Conservation (phyloP, 2,888 invertebrate genomes). For the Orchesella flavescens region DNA sequence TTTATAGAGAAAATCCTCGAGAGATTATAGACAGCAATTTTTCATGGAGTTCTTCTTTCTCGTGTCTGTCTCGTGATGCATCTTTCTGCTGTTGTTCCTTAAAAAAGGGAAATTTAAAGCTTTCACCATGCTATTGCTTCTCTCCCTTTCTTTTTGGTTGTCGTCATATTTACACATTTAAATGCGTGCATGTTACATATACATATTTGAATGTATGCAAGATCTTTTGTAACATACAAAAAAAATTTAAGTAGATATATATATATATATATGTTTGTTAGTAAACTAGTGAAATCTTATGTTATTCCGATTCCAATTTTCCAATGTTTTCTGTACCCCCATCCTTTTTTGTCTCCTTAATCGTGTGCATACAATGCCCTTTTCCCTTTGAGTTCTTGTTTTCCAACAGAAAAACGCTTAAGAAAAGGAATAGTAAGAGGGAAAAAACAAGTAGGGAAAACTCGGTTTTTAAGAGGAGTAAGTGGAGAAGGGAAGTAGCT, state of each 20-base stretch:
- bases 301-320: slow-evolving; percentile 16
- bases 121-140: background rate
- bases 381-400: slow-evolving; percentile 3
- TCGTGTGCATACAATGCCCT: slow-evolving; percentile 15
- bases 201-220: background rate
- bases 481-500: slow-evolving; percentile 36
- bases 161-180: slow-evolving; percentile 61
- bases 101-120: slow-evolving; percentile 28
- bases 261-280: background rate
- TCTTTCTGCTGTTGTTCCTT: slow-evolving; percentile 16
- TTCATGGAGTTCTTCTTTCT: slow-evolving; percentile 64
- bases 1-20: slow-evolving; percentile 70
- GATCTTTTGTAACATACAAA: background rate
- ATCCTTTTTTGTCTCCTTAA: slow-evolving; percentile 11
- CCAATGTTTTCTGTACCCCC: slow-evolving; percentile 1
- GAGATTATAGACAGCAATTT: slow-evolving; percentile 71
- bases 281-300: slow-evolving; percentile 3
- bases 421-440: background rate
- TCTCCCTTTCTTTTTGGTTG: slow-evolving; percentile 37
- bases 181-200: slow-evolving; percentile 9
- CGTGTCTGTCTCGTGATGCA: slow-evolving; percentile 40
- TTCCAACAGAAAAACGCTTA: background rate
- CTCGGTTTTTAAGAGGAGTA: slow-evolving; percentile 18
- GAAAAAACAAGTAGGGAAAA: slow-evolving; percentile 13
- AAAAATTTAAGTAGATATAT: background rate